Conservation (phyloP, 2,797 vertebrate genomes). For the Pseudochirops cupreus region DNA sequence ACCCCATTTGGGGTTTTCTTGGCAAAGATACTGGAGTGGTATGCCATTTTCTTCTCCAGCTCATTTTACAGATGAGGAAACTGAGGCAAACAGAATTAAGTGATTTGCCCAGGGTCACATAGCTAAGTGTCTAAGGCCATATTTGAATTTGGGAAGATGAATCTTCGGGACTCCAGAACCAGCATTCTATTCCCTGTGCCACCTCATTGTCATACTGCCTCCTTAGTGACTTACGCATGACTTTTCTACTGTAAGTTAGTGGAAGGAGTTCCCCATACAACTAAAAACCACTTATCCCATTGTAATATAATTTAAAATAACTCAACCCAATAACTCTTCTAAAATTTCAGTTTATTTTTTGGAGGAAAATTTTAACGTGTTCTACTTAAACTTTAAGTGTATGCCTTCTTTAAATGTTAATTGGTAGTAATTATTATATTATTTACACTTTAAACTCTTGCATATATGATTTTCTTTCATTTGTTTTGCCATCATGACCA, state of each 20-base stretch:
- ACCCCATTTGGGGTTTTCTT: background rate
- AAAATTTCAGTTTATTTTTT: background rate
- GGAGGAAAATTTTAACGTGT: background rate
- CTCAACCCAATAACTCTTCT: background rate
- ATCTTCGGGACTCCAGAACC: background rate
- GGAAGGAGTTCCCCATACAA: background rate
- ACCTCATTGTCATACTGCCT: background rate
- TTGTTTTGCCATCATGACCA: constrained; percentile 19
- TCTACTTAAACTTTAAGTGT: background rate
- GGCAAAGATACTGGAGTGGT: background rate
- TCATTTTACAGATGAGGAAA: background rate
- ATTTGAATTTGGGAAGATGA: background rate
- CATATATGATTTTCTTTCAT: background rate
- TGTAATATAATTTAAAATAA: background rate
- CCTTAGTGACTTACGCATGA: background rate
- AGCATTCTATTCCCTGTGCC: background rate
- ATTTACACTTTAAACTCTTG: constrained; percentile 42
- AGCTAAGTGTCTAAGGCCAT: background rate
- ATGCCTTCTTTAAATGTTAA: constrained; percentile 27
- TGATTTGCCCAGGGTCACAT: background rate
- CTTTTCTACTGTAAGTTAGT: background rate
- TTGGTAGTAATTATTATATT: constrained; percentile 13
- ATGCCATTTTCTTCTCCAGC: background rate
- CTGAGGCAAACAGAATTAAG: background rate
- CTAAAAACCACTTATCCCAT: background rate